phyloP scores from a whole-genome alignment of 1,140 invertebrate species.

The Procambarus clarkii region DNA sequence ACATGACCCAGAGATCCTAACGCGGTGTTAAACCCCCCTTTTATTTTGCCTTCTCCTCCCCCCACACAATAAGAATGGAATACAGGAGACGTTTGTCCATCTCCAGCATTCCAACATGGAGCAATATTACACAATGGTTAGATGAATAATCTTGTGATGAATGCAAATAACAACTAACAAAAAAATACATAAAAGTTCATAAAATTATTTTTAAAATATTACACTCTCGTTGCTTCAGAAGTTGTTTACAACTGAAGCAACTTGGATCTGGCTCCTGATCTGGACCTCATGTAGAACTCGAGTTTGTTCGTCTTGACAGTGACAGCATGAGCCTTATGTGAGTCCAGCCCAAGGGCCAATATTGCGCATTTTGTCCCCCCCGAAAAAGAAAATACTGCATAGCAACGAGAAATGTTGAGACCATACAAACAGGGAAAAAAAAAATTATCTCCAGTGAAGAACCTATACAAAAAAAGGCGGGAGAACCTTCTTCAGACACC shows the following conservation, averaged over 20 bases:
- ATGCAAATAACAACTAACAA: slow-evolving; percentile 65
- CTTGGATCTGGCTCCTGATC: not conserved
- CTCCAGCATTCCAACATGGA: slow-evolving; percentile 22
- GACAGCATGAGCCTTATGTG: not conserved
- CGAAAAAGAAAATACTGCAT: slow-evolving; percentile 4
- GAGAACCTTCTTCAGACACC: not conserved
- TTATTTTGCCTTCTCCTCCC: not conserved
- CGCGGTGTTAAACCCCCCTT: not conserved
- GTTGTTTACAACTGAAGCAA: slow-evolving; percentile 15
- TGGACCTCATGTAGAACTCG: not conserved
- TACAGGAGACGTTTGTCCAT: not conserved
- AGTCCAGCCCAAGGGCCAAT: slow-evolving; percentile 14
- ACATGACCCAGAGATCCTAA: slow-evolving; percentile 1
- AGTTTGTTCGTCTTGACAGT: not conserved
- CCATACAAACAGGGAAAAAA: not conserved
- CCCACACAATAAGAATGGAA: slow-evolving; percentile 16
- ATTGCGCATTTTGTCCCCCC: slow-evolving; percentile 48
- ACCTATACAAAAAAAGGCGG: not conserved
- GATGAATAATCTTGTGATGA: slow-evolving; percentile 60
- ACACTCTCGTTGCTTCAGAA: slow-evolving; percentile 21
- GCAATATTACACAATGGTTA: slow-evolving; percentile 53
- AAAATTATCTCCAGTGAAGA: not conserved
- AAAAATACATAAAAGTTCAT: not conserved
- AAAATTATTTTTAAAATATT: slow-evolving; percentile 36
- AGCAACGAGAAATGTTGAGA: slow-evolving; percentile 24